Evolutionary conservation across 2,113 vertebrate genomes (phyloP).

Genomic region (Probosciger aterrimus): DNA sequence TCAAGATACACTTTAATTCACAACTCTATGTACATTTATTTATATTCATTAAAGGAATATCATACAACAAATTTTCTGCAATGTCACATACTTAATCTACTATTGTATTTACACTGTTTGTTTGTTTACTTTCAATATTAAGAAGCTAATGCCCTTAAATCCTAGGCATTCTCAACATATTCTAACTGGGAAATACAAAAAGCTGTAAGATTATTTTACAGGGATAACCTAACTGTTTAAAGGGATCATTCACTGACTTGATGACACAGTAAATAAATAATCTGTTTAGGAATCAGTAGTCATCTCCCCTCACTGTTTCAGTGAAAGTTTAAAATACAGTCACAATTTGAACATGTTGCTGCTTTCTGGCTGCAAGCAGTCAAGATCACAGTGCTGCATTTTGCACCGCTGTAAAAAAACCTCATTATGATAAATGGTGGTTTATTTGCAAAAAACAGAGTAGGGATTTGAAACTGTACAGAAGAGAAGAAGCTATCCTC

Average conservation of each 20-base stretch:
- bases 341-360: not conserved
- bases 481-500: not conserved
- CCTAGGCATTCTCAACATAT: not conserved
- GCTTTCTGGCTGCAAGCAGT: not conserved
- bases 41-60: conserved; percentile 77
- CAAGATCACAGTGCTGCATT: not conserved
- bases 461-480: not conserved
- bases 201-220: not conserved
- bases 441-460: not conserved
- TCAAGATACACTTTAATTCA: conserved; percentile 62
- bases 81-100: conserved; percentile 25
- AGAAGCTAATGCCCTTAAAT: not conserved
- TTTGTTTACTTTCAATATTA: conserved; percentile 21
- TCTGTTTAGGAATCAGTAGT: conserved; percentile 73
- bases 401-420: not conserved
- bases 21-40: conserved; percentile 71
- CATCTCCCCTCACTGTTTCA: not conserved
- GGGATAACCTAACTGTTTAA: not conserved
- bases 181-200: not conserved
- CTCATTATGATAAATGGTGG: too few species aligned
- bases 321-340: not conserved
- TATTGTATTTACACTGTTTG: conserved; percentile 64
- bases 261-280: conserved; percentile 74
- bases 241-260: conserved; percentile 20
- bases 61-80: conserved; percentile 66